phyloP scores from a whole-genome alignment of 2,888 invertebrate species.

The Cheilosia impressa region DNA sequence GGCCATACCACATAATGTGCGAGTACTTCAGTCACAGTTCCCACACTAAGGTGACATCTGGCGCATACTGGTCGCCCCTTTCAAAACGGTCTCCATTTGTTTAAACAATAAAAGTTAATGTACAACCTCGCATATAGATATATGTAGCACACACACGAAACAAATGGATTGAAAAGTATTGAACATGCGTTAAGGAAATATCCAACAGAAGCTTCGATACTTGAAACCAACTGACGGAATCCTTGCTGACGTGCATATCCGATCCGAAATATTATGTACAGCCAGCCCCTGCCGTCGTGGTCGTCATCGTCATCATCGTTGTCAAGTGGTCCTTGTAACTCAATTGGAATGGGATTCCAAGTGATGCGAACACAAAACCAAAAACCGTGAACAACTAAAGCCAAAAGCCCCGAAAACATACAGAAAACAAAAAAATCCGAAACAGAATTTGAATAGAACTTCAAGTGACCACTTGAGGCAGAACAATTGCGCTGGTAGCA shows the following conservation, averaged over 20 bases:
- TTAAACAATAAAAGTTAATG: constrained; percentile 69
- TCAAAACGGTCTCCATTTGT: constrained; percentile 33
- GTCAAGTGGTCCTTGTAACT: constrained; percentile 74
- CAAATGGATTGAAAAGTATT: constrained; percentile 32
- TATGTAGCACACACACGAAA: not conserved
- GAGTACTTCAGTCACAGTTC: constrained; percentile 36
- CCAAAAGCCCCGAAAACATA: constrained; percentile 42
- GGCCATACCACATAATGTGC: not conserved
- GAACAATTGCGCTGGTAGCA: constrained; percentile 70
- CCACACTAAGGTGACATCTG: constrained; percentile 60
- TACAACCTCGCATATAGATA: constrained; percentile 17
- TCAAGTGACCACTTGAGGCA: constrained; percentile 72
- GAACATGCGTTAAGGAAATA: constrained; percentile 50
- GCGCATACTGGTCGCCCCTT: constrained; percentile 28
- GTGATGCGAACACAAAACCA: constrained; percentile 58
- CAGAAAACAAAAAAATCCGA: constrained; percentile 44
- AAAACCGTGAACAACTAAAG: constrained; percentile 51
- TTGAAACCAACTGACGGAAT: constrained; percentile 72
- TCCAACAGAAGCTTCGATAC: constrained; percentile 54
- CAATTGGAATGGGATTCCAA: constrained; percentile 74
- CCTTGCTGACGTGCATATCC: constrained; percentile 59
- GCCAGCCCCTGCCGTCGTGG: constrained; percentile 49
- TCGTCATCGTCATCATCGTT: constrained; percentile 49
- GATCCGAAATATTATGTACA: constrained; percentile 7
- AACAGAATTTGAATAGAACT: constrained; percentile 69